Conservation (phyloP, 2,797 vertebrate species). For the Intellagama lesueurii region DNA sequence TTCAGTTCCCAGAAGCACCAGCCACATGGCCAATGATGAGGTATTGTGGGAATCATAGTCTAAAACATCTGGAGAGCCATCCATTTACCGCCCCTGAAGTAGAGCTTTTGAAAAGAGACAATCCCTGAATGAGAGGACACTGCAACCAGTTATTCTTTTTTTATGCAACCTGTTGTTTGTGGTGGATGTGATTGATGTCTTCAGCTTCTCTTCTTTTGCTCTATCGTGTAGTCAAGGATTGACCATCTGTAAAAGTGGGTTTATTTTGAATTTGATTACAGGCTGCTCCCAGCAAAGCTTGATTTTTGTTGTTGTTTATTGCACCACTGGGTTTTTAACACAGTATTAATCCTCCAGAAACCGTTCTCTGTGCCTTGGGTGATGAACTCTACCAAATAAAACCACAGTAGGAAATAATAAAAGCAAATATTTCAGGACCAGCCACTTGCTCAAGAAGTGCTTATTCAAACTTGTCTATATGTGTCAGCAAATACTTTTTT, state of each 20-base stretch:
- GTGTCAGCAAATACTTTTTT: slow-evolving; percentile 22
- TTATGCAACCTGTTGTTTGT: not conserved
- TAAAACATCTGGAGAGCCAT: not conserved
- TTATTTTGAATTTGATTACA: slow-evolving; percentile 16
- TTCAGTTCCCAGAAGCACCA: not conserved
- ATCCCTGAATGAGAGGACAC: not conserved
- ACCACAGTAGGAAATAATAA: slow-evolving; percentile 31
- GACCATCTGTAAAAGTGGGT: not conserved
- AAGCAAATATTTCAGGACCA: slow-evolving; percentile 44
- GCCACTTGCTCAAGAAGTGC: slow-evolving; percentile 20
- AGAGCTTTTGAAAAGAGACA: not conserved
- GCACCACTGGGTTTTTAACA: slow-evolving; percentile 1
- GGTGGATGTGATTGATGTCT: no score
- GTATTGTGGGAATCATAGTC: not conserved
- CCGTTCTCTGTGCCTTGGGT: slow-evolving; percentile 18
- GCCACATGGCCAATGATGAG: not conserved
- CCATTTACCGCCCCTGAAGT: not conserved
- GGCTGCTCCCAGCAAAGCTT: not conserved
- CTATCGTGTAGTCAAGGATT: slow-evolving; percentile 24
- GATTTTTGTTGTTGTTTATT: slow-evolving; percentile 18
- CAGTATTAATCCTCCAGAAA: slow-evolving; percentile 20
- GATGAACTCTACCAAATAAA: slow-evolving; percentile 33
- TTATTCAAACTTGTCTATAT: slow-evolving; percentile 23
- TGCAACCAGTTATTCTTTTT: not conserved
- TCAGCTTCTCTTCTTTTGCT: slow-evolving; percentile 31